Evolutionary conservation across 2,888 invertebrate genomes (phyloP).

Genomic region (Adineta ricciae): DNA sequence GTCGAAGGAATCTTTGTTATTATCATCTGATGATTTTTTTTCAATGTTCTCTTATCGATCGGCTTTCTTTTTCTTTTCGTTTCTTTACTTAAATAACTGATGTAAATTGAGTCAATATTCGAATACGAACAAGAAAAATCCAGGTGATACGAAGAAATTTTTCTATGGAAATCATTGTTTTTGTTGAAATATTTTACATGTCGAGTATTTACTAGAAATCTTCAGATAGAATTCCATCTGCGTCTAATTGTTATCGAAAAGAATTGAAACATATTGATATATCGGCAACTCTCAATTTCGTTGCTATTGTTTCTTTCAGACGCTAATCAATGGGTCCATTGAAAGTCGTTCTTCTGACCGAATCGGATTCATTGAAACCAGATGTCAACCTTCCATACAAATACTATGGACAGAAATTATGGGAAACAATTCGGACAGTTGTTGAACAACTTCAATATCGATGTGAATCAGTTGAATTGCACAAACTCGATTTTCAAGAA

Average conservation of each 20-base stretch:
- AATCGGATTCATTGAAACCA: not conserved
- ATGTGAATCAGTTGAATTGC: constrained; percentile 57
- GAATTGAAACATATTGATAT: too few relatives aligned
- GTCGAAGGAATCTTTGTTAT: not conserved
- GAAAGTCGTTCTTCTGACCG: not conserved
- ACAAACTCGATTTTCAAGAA: constrained; percentile 92
- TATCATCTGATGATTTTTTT: not conserved
- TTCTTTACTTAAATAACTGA: not conserved
- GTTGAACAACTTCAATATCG: not conserved
- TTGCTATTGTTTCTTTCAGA: not conserved
- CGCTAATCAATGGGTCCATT: not conserved
- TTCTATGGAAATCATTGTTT: not conserved
- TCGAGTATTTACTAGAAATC: too few relatives aligned
- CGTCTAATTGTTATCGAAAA: too few relatives aligned
- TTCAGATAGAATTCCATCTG: too few relatives aligned
- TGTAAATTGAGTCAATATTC: not conserved
- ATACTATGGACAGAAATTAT: not conserved
- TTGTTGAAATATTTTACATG: not conserved
- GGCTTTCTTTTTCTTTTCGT: not conserved
- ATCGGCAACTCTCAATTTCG: too few relatives aligned
- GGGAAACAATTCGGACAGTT: not conserved
- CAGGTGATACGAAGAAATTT: not conserved
- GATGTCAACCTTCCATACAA: not conserved
- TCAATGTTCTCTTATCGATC: not conserved
- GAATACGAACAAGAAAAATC: not conserved